Evolutionary conservation across 2,888 invertebrate genomes (phyloP).

Genomic region (Coenonympha arcania): DNA sequence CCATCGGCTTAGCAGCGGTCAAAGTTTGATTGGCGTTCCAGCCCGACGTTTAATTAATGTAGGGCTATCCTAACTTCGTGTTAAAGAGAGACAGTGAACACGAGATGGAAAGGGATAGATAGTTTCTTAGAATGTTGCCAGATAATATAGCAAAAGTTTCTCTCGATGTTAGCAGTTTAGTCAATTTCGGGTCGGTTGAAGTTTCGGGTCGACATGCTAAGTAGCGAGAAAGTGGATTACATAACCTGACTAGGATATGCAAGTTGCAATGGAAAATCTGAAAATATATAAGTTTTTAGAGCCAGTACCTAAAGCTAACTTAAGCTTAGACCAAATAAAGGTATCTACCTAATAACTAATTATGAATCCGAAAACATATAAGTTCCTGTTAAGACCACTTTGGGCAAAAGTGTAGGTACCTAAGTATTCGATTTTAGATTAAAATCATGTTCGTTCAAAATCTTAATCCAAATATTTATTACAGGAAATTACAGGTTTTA

Average conservation of each 20-base stretch:
- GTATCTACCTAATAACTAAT: neutral
- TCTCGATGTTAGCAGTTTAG: slow-evolving; percentile 41
- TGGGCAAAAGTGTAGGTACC: too few species aligned
- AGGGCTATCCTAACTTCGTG: slow-evolving; percentile 51
- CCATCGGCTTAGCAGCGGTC: slow-evolving; percentile 68
- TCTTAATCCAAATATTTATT: too few species aligned
- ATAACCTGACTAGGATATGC: slow-evolving; percentile 1
- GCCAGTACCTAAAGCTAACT: too few species aligned
- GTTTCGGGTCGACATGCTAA: slow-evolving; percentile 19
- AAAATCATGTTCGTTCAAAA: too few species aligned
- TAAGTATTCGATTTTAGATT: too few species aligned
- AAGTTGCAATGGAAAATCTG: too few species aligned
- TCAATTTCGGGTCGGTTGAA: slow-evolving; percentile 29
- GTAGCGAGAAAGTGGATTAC: slow-evolving; percentile 21
- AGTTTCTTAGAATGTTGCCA: slow-evolving; percentile 58
- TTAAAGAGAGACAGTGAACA: slow-evolving; percentile 41
- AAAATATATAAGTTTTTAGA: too few species aligned
- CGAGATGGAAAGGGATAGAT: slow-evolving; percentile 42
- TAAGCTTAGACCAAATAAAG: too few species aligned
- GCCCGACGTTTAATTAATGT: slow-evolving; percentile 70
- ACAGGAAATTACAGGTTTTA: too few species aligned
- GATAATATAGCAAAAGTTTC: slow-evolving; percentile 56
- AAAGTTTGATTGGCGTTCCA: slow-evolving; percentile 72
- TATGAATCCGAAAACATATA: too few species aligned
- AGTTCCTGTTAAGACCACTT: too few species aligned